Evolutionary conservation across 2,888 invertebrate species (phyloP).

Genomic region (Drosophila mulleri): DNA sequence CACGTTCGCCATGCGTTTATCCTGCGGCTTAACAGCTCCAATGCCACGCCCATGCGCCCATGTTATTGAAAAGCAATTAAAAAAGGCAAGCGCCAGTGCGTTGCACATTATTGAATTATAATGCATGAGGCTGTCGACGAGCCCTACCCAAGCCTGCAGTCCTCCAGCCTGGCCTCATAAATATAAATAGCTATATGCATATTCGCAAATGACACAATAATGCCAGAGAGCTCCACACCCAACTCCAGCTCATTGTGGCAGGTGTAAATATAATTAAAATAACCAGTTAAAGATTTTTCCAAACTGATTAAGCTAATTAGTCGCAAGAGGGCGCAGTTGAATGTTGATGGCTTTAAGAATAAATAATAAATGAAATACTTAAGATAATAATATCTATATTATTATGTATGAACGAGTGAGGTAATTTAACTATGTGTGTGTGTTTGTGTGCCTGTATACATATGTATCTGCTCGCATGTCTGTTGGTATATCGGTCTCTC

Average conservation of each 20-base stretch:
- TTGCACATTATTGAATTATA: slow-evolving; percentile 75
- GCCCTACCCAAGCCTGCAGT: too few relatives aligned
- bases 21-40: slow-evolving; percentile 64
- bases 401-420: too few relatives aligned
- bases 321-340: background rate
- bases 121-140: slow-evolving; percentile 35
- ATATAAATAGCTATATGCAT: slow-evolving; percentile 70
- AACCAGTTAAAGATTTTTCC: slow-evolving; percentile 11
- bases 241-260: slow-evolving; percentile 25
- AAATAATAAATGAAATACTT: background rate
- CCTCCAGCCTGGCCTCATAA: slow-evolving; percentile 56
- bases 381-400: too few relatives aligned
- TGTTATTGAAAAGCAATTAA: slow-evolving; percentile 84
- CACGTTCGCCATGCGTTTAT: slow-evolving; percentile 62
- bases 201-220: slow-evolving; percentile 23
- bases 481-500: too few relatives aligned
- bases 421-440: too few relatives aligned
- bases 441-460: too few relatives aligned
- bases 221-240: slow-evolving; percentile 1
- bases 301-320: slow-evolving; percentile 14
- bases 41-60: slow-evolving; percentile 17
- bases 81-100: slow-evolving; percentile 70
- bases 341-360: background rate
- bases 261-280: slow-evolving; percentile 33
- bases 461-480: too few relatives aligned